phyloP scores from a whole-genome alignment of 2,797 vertebrate genomes.

The Poecilia gillii region DNA sequence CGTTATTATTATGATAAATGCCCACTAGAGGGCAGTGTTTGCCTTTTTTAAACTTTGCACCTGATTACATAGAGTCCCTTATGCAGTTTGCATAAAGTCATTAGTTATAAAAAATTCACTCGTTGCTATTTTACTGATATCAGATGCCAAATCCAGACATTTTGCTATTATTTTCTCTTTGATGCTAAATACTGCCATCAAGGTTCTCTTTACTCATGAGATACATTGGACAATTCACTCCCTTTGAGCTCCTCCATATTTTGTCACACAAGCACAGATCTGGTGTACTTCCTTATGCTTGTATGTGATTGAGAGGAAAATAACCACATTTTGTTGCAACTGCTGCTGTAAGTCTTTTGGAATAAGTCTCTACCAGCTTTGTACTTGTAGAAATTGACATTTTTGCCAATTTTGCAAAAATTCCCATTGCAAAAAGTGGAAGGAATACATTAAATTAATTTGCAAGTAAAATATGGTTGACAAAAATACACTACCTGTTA shows the following conservation, averaged over 20 bases:
- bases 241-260: background rate
- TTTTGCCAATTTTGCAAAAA: too few relatives aligned
- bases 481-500: background rate
- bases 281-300: background rate
- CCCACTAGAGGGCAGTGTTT: slow-evolving; percentile 78
- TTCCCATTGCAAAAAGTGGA: background rate
- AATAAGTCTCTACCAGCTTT: background rate
- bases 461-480: background rate
- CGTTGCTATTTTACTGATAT: slow-evolving; percentile 49
- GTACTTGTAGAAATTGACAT: background rate
- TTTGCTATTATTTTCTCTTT: slow-evolving; percentile 33
- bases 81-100: slow-evolving; percentile 28
- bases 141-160: slow-evolving; percentile 38
- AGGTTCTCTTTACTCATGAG: slow-evolving; percentile 10
- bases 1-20: slow-evolving; percentile 56
- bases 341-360: background rate
- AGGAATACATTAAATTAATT: background rate
- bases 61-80: slow-evolving; percentile 41
- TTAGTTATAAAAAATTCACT: slow-evolving; percentile 23
- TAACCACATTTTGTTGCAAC: background rate
- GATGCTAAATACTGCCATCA: slow-evolving; percentile 16
- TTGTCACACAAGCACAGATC: background rate
- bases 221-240: background rate
- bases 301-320: background rate
- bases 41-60: slow-evolving; percentile 64